These are phyloP conservation scores for Lithobius niger DNA, from an alignment of 1,140 invertebrate genomes.

Conservation along the genomic window DNA sequence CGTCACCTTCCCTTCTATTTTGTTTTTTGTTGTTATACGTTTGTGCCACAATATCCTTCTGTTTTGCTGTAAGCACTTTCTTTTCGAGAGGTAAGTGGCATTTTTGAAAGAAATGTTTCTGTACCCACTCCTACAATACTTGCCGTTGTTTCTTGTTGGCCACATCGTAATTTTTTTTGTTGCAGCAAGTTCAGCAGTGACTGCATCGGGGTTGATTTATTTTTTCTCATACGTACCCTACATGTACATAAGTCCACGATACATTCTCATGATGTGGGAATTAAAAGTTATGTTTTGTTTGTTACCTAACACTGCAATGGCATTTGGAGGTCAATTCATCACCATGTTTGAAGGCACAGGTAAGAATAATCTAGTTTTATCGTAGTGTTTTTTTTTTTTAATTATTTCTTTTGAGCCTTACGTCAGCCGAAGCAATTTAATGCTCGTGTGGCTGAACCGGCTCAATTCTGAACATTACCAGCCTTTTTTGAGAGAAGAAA, in stretches of 20 bases:
- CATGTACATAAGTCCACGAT: constrained; percentile 46
- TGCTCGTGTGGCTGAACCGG: too few species aligned
- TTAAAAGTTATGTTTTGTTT: constrained; percentile 45
- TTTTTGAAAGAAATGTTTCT: too few species aligned
- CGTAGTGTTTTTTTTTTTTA: too few species aligned
- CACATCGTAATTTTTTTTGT: too few species aligned
- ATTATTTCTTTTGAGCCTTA: too few species aligned
- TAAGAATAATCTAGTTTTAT: too few species aligned
- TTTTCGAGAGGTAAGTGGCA: constrained; percentile 52
- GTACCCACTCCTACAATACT: too few species aligned
- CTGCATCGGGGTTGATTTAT: constrained; percentile 51
- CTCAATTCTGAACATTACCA: too few species aligned
- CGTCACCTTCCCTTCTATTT: constrained; percentile 41
- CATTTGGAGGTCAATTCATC: constrained; percentile 52
- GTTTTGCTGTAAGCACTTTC: constrained; percentile 51
- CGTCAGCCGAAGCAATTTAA: too few species aligned
- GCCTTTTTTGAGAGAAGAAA: too few species aligned
- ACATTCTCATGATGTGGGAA: constrained; percentile 33
- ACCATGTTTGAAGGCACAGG: constrained; percentile 48
- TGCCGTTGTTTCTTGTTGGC: too few species aligned
- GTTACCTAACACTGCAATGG: constrained; percentile 58
- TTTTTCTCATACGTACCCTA: constrained; percentile 58
- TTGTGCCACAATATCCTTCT: constrained; percentile 44
- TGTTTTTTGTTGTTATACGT: constrained; percentile 44
- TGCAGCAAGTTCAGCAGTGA: constrained; percentile 53